Conservation (phyloP, 2,797 vertebrate species). For the Leptatherina wallacei region DNA sequence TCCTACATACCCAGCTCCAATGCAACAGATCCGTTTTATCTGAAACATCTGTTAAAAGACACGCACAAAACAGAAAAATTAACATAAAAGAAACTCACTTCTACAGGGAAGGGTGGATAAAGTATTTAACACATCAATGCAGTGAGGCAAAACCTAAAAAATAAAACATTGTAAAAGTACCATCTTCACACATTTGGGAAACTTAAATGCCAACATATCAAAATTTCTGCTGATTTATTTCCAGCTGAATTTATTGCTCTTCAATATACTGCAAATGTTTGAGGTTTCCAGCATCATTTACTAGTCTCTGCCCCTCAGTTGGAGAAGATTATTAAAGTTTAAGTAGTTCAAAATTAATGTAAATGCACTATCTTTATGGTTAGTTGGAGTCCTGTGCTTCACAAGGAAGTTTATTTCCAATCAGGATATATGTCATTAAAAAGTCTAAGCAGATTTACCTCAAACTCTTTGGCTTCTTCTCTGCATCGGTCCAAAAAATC, state of each 20-base stretch:
- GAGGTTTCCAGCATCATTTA: neutral
- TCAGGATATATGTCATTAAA: neutral
- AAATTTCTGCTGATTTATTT: no score
- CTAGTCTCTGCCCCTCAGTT: neutral
- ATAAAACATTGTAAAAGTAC: neutral
- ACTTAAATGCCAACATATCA: neutral
- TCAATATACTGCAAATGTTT: neutral
- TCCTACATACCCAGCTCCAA: conserved; percentile 97
- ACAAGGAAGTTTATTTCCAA: neutral
- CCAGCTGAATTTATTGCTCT: no score
- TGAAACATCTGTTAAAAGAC: conserved; percentile 87
- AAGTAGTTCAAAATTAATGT: neutral
- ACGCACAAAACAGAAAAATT: neutral
- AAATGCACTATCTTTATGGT: neutral
- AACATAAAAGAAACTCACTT: neutral
- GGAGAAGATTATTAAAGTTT: neutral
- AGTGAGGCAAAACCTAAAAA: neutral
- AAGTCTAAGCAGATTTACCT: neutral
- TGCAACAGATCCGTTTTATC: conserved; percentile 97
- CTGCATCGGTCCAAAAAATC: no score
- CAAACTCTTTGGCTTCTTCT: no score
- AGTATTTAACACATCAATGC: neutral
- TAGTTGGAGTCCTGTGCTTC: neutral
- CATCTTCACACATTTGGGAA: neutral
- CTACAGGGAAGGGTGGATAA: no score